Conservation (phyloP, 2,888 invertebrate species). For the Rhaphigaster nebulosa region DNA sequence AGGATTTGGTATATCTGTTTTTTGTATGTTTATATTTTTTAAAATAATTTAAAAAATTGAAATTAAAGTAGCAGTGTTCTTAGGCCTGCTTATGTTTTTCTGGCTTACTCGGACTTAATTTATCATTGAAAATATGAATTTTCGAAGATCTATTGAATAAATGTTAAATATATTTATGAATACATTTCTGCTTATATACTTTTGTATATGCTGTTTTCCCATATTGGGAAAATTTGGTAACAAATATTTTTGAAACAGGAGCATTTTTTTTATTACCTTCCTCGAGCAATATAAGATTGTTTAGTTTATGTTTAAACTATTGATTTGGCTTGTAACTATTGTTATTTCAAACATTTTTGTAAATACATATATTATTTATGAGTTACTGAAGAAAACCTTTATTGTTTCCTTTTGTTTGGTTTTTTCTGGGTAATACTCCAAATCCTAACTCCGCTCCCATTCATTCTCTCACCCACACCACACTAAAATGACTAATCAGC, state of each 20-base stretch:
- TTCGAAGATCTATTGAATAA: neutral
- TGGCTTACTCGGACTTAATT: constrained; percentile 13
- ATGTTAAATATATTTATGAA: constrained; percentile 39
- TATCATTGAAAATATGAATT: constrained; percentile 41
- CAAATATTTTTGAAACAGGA: constrained; percentile 52
- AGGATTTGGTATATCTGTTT: constrained; percentile 58
- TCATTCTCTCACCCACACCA: neutral
- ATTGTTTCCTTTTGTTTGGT: neutral
- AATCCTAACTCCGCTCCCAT: neutral
- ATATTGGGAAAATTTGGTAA: constrained; percentile 64
- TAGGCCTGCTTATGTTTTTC: constrained; percentile 37
- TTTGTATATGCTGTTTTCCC: constrained; percentile 63
- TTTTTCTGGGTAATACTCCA: neutral
- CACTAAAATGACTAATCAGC: neutral
- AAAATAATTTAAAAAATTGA: constrained; percentile 38
- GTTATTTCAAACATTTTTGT: constrained; percentile 63
- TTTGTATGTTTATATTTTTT: constrained; percentile 48
- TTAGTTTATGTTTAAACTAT: constrained; percentile 54
- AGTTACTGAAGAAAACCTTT: constrained; percentile 60
- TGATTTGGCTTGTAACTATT: constrained; percentile 62
- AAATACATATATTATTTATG: constrained; percentile 64
- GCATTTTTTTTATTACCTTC: constrained; percentile 57
- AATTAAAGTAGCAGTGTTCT: constrained; percentile 41
- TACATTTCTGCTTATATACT: constrained; percentile 54
- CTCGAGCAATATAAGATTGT: constrained; percentile 58